Evolutionary conservation across 2,113 vertebrate species (phyloP).

Genomic region (Montifringilla adamsi): DNA sequence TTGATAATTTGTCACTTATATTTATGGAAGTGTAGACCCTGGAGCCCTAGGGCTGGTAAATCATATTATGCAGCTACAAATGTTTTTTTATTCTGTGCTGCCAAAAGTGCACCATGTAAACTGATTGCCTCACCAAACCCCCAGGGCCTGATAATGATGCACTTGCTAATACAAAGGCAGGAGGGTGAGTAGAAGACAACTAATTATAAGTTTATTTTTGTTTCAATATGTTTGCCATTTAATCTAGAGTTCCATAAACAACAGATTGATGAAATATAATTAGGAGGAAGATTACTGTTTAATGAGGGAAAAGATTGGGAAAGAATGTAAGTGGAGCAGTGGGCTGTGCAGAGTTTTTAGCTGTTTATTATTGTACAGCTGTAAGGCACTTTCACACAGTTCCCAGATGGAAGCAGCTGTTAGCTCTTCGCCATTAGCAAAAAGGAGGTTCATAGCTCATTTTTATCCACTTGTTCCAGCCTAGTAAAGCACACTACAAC

Average conservation of each 20-base stretch:
- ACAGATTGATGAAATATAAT: conserved; percentile 83
- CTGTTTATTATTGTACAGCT: conserved; percentile 82
- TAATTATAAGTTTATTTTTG: conserved; percentile 70
- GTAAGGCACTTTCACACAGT: conserved; percentile 68
- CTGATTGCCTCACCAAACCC: conserved; percentile 43
- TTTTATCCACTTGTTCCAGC: conserved; percentile 73
- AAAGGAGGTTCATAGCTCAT: conserved; percentile 60
- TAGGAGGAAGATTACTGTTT: conserved; percentile 74
- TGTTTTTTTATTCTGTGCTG: conserved; percentile 59
- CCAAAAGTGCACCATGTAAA: conserved; percentile 45
- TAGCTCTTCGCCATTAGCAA: conserved; percentile 15
- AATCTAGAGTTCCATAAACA: conserved; percentile 80
- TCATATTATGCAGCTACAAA: conserved; percentile 70
- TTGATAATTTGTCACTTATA: conserved; percentile 82
- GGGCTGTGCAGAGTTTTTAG: conserved; percentile 53
- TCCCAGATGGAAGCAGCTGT: conserved; percentile 79
- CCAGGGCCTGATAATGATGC: conserved; percentile 34
- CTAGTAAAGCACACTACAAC: conserved; percentile 49
- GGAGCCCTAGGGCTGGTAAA: conserved; percentile 75
- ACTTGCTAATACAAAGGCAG: conserved; percentile 64
- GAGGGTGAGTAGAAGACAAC: conserved; percentile 42
- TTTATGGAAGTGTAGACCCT: conserved; percentile 77
- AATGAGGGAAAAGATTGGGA: conserved; percentile 76
- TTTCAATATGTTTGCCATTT: conserved; percentile 76
- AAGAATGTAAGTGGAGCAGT: conserved; percentile 74